Percentiles rank a stretch among this genome's conserved stretches.
Conservation (phyloP, 2,113 vertebrate species). For the Brachyistius frenatus region DNA sequence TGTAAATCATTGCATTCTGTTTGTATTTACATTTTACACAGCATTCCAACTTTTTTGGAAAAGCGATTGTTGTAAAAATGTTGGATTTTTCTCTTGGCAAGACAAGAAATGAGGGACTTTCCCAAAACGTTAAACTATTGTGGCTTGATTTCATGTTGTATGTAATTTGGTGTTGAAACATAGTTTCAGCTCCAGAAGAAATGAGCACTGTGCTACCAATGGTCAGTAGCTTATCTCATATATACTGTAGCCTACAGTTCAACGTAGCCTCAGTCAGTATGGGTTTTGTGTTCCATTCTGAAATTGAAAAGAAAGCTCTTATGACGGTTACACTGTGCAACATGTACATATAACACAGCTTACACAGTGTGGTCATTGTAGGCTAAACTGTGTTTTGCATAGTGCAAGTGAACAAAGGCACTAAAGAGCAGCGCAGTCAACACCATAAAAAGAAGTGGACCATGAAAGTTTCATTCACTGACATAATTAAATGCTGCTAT, state of each 20-base stretch:
- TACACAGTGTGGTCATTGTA: constrained; percentile 61
- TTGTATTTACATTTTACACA: too few relatives aligned
- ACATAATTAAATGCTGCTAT: constrained; percentile 67
- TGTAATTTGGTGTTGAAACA: too few relatives aligned
- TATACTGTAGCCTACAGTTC: not conserved
- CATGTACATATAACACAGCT: constrained; percentile 1
- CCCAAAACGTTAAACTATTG: too few relatives aligned
- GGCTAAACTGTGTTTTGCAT: constrained; percentile 55
- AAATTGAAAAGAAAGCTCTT: not conserved
- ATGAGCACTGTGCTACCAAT: too few relatives aligned
- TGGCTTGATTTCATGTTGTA: too few relatives aligned
- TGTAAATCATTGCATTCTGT: too few relatives aligned
- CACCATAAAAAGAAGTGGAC: constrained; percentile 49
- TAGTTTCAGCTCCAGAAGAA: too few relatives aligned
- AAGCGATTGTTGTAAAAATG: too few relatives aligned
- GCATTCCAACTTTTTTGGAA: too few relatives aligned
- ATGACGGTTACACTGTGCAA: constrained; percentile 2
- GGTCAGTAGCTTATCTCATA: too few relatives aligned
- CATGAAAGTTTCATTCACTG: constrained; percentile 66
- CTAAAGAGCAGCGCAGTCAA: constrained; percentile 47
- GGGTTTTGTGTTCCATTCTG: not conserved
- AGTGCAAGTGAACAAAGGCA: constrained; percentile 45
- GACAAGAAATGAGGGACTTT: too few relatives aligned
- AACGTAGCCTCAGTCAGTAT: not conserved
- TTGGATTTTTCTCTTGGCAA: too few relatives aligned